phyloP scores from a whole-genome alignment of 2,888 invertebrate species.

The Oscheius sp. region DNA sequence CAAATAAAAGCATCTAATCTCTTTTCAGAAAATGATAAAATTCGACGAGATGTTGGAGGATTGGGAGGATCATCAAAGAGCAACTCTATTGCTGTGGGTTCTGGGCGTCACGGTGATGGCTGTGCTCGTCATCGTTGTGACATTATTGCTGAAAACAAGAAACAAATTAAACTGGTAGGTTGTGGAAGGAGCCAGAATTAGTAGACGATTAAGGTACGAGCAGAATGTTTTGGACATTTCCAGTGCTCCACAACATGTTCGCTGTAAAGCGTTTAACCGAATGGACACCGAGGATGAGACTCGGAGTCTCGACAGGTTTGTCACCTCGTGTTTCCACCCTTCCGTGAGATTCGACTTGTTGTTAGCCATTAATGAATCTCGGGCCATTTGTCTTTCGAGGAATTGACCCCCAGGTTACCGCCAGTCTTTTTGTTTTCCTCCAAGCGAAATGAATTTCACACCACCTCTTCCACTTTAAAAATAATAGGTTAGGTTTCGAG shows the following conservation, averaged over 20 bases:
- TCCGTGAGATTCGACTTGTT: too few relatives aligned
- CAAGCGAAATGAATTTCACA: too few relatives aligned
- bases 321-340: too few relatives aligned
- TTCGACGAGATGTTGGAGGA: slow-evolving; percentile 7
- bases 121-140: slow-evolving; percentile 35
- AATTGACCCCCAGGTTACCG: too few relatives aligned
- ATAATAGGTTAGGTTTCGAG: too few relatives aligned
- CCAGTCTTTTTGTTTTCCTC: too few relatives aligned
- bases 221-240: slow-evolving; percentile 62
- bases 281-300: slow-evolving; percentile 62
- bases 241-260: slow-evolving; percentile 49
- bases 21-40: too few relatives aligned
- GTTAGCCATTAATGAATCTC: too few relatives aligned
- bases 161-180: slow-evolving; percentile 41
- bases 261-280: slow-evolving; percentile 58
- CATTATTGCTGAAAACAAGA: slow-evolving; percentile 33
- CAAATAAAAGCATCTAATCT: too few relatives aligned
- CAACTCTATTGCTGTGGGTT: background rate
- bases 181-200: background rate
- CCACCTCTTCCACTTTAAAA: too few relatives aligned
- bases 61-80: slow-evolving; percentile 5
- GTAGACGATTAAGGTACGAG: slow-evolving; percentile 55
- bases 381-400: too few relatives aligned
- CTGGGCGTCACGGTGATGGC: slow-evolving; percentile 30
- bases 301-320: slow-evolving; percentile 15